These are phyloP conservation scores for Hippasteria phrygiana DNA, from an alignment of 53 echinoderm and acorn worm genomes.

Conservation along the genomic window DNA sequence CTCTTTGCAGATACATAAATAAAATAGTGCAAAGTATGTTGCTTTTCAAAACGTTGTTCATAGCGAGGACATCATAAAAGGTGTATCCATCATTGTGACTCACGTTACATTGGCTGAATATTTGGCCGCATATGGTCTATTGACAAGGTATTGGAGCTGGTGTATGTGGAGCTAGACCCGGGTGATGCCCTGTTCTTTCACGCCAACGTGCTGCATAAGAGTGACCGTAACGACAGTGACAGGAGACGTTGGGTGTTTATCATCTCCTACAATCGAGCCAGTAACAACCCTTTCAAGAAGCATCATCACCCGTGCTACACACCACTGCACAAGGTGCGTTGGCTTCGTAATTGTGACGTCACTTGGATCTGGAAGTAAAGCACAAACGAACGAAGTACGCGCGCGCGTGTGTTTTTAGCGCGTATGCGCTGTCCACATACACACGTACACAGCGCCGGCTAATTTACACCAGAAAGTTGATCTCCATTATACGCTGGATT, in stretches of 20 bases:
- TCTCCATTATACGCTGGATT: no score
- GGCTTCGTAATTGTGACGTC: not conserved
- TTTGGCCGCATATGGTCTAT: no score
- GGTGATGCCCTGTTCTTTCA: conserved; percentile 91
- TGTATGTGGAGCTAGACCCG: conserved; percentile 71
- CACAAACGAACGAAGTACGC: not conserved
- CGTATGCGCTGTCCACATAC: not conserved
- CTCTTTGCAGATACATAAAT: no score
- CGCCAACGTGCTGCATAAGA: conserved; percentile 80
- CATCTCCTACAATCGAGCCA: conserved; percentile 77
- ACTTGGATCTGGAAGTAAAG: not conserved
- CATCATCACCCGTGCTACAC: conserved; percentile 88
- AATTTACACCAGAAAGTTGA: no score
- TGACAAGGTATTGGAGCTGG: conserved; percentile 57
- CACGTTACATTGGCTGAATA: not conserved
- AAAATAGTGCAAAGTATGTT: no score
- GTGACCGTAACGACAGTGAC: conserved; percentile 80
- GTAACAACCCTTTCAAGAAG: conserved; percentile 78
- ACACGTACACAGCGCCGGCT: no score
- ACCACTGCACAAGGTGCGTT: conserved; percentile 75
- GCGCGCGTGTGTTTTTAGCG: not conserved
- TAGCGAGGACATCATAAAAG: no score
- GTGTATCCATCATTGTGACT: not conserved
- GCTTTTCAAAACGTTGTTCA: no score
- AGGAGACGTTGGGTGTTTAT: conserved; percentile 80